Conservation (phyloP, 2,113 vertebrate species). For the Crotophaga sulcirostris region DNA sequence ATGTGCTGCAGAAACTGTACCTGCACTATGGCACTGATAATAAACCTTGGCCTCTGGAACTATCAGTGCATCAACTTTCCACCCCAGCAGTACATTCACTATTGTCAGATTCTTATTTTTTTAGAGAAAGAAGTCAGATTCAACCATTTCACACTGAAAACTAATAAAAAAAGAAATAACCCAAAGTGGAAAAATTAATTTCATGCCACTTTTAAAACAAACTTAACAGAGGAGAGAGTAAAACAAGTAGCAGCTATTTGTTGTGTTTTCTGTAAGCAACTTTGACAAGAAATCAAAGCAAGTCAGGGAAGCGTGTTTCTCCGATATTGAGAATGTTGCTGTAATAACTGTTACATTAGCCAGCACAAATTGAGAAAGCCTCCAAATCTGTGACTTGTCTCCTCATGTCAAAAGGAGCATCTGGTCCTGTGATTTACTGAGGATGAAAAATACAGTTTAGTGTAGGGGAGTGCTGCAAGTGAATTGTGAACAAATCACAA, state of each 20-base stretch:
- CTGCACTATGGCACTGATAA: background rate
- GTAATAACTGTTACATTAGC: slow-evolving; percentile 63
- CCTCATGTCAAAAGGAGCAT: slow-evolving; percentile 53
- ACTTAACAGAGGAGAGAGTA: slow-evolving; percentile 5
- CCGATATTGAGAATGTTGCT: slow-evolving; percentile 42
- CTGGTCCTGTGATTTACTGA: slow-evolving; percentile 37
- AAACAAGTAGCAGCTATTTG: slow-evolving; percentile 26
- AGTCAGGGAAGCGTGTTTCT: slow-evolving; percentile 51
- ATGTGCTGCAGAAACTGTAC: background rate
- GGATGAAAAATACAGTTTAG: slow-evolving; percentile 40
- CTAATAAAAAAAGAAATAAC: slow-evolving; percentile 7
- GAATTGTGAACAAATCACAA: slow-evolving; percentile 15
- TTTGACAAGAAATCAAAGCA: slow-evolving; percentile 56
- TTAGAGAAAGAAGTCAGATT: background rate
- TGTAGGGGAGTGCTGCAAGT: background rate
- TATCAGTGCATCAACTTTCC: background rate
- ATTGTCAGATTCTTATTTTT: background rate
- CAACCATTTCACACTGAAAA: slow-evolving; percentile 1
- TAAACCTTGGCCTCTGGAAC: background rate
- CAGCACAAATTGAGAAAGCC: slow-evolving; percentile 59
- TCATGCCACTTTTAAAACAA: slow-evolving; percentile 23
- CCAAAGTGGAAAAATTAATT: slow-evolving; percentile 36
- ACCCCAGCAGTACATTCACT: background rate
- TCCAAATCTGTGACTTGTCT: slow-evolving; percentile 57
- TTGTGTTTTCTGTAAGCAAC: slow-evolving; percentile 24